Conservation (phyloP, 1,140 invertebrate species). For the Druon quercuslanigerum region DNA sequence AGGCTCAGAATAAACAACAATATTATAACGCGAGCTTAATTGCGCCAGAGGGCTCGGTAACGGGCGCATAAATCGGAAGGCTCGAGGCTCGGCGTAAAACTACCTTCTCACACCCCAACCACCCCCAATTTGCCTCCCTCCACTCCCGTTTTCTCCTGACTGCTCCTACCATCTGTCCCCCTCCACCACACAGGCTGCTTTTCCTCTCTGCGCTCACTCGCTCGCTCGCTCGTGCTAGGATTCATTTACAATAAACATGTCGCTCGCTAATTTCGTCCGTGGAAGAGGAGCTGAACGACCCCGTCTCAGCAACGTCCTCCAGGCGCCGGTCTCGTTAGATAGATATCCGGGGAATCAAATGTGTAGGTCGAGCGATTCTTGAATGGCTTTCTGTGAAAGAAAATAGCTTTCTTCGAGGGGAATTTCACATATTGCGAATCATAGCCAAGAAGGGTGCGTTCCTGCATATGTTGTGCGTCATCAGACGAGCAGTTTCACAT, state of each 20-base stretch:
- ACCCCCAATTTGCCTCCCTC: slow-evolving; percentile 36
- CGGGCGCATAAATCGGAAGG: slow-evolving; percentile 70
- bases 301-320: slow-evolving; percentile 40
- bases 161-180: not conserved
- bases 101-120: slow-evolving; percentile 41
- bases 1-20: slow-evolving; percentile 72
- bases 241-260: slow-evolving; percentile 76
- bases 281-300: slow-evolving; percentile 61
- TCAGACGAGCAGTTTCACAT: no score
- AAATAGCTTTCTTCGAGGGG: slow-evolving; percentile 20
- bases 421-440: slow-evolving; percentile 23
- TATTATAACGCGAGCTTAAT: slow-evolving; percentile 76
- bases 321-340: slow-evolving; percentile 21
- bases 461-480: not conserved
- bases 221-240: slow-evolving; percentile 55
- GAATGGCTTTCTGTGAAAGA: slow-evolving; percentile 26
- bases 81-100: slow-evolving; percentile 47
- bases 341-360: slow-evolving; percentile 38
- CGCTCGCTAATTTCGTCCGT: slow-evolving; percentile 68
- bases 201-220: slow-evolving; percentile 43
- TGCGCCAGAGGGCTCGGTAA: slow-evolving; percentile 72
- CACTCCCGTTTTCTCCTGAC: slow-evolving; percentile 42
- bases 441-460: not conserved
- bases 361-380: slow-evolving; percentile 24
- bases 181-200: slow-evolving; percentile 15